phyloP scores from a whole-genome alignment of 2,113 vertebrate genomes.

The Ochotona curzoniae region DNA sequence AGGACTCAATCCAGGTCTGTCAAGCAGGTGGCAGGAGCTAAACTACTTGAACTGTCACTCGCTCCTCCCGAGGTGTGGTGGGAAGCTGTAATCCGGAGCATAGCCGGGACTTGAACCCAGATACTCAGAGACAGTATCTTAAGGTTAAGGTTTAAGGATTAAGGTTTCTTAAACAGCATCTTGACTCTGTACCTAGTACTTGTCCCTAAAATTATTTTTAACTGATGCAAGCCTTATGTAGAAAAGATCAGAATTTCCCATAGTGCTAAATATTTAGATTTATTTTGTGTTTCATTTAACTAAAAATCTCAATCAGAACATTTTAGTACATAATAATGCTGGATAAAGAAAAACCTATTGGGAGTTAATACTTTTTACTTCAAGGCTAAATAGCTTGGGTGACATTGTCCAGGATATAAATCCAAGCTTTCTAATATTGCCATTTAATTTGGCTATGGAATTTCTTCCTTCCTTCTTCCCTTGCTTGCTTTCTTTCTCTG shows the following conservation, averaged over 20 bases:
- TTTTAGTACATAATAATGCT: neutral
- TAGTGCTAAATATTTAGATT: neutral
- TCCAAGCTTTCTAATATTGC: conserved; percentile 43
- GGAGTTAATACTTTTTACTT: conserved; percentile 51
- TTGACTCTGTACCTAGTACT: too few relatives aligned
- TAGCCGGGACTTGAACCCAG: too few relatives aligned
- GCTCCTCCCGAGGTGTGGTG: too few relatives aligned
- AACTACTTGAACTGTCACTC: too few relatives aligned
- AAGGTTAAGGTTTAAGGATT: too few relatives aligned
- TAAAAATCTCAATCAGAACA: conserved; percentile 1
- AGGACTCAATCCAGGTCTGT: too few relatives aligned
- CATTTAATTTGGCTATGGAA: conserved; percentile 45
- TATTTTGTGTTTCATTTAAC: conserved; percentile 45
- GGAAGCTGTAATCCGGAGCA: too few relatives aligned
- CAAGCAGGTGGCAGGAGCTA: too few relatives aligned
- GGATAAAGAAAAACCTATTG: neutral
- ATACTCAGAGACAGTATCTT: too few relatives aligned
- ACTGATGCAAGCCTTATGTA: conserved; percentile 5
- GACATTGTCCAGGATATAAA: conserved; percentile 26
- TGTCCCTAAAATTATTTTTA: conserved; percentile 2
- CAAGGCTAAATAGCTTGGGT: conserved; percentile 29
- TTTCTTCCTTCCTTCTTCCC: neutral
- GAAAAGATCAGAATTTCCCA: neutral
- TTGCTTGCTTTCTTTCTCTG: conserved; percentile 37
- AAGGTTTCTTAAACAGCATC: too few relatives aligned